Base-by-base conservation (phyloP, 2,797 vertebrate species). In the Ibycter americanus region DNA sequence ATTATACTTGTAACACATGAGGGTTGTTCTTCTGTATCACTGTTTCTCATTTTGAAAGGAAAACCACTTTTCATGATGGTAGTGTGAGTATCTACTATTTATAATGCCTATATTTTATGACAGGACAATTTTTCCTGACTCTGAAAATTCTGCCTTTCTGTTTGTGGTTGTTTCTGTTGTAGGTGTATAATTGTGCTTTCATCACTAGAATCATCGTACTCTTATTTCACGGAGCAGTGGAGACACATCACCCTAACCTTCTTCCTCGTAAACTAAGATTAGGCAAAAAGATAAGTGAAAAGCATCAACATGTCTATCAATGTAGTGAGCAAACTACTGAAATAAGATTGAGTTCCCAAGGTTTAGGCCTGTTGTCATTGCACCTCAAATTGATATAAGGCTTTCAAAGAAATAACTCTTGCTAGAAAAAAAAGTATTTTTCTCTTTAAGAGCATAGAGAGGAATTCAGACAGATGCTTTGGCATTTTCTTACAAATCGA, bases 311-410 rank as follows among this genome's bases (percentile, higher is more conserved):
- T 22, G 2, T 83, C 55, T 70, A 25, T 47, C 26, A 74, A 11
- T 7, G 14, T 13, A 81, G 34, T 9, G 22, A 73, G 42, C 11
- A 82, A 90, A 90, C 40, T 68, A 47, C 18, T 59, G 40, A 62
- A 94, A 62, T 52, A 68, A 79, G 32, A 92, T 26, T 65, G 84
- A 87, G 31, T 63, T 92, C 31, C 47, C 89, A 92, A 84, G 58
- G n/a, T 73, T 82, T 85, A 89, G 47, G 16, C 2, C 22, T 66
- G 32, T 67, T 77, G 47, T 83, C 0, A 1, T 59, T 74, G n/a
- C 42, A 73, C 25, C 26, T 80, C 31, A 67, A 40, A 85, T 18
- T 84, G 52, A 84, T 46, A 52, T 2, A 77, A 73, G 19, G 11
- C 21, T 91, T 59, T 29, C 36, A 87, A 74, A 77, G 44, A 83